Base-by-base conservation (phyloP, 1,140 invertebrate species). In the Nebria ingens region DNA sequence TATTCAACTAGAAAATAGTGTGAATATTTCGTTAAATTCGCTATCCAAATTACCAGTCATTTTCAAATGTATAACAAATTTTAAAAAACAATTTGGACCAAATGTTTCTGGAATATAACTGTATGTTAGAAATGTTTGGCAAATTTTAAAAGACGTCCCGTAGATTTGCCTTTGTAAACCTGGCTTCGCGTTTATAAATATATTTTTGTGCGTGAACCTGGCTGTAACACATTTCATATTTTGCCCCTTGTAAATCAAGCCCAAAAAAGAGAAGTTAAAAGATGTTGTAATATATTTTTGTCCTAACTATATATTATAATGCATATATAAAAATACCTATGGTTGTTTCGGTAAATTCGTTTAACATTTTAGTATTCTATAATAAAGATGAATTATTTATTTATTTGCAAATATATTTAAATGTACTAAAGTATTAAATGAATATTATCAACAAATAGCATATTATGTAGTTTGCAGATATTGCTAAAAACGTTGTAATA, bases 131-230 rank as follows among this genome's bases (percentile, higher is more conserved):
- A 34, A n/a, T 34, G 25, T 9, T 34, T 34, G 6, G 40, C 40
- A 45, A 45, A 45, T 45, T 45, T 45, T 45, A 17, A 23, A 52
- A 21, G 15, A 53, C 52, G 52, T 53, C 52, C 52, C 52, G 21
- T 53, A 53, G 52, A 29, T 23, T 53, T 53, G 52, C 52, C 52
- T 53, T 53, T 53, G 23, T 25, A 53, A 53, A 53, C 22, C 52
- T 34, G n/a, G 52, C 52, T 53, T 53, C 22, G 52, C 52, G 52
- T 53, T 22, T 21, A 19, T 15, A 21, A 51, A 51, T 51, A 51
- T 51, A 21, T 51, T 51, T 51, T 22, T 21, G 9, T 51, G 50
- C 50, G 50, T 51, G 50, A 51, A 51, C 17, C 50, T 6, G 50
- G 50, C 15, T 45, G 15, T 11, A 9, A 45, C 40, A 45, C 40